Evolutionary conservation across 1,140 invertebrate genomes (phyloP).

Genomic region (Zophobas morio): DNA sequence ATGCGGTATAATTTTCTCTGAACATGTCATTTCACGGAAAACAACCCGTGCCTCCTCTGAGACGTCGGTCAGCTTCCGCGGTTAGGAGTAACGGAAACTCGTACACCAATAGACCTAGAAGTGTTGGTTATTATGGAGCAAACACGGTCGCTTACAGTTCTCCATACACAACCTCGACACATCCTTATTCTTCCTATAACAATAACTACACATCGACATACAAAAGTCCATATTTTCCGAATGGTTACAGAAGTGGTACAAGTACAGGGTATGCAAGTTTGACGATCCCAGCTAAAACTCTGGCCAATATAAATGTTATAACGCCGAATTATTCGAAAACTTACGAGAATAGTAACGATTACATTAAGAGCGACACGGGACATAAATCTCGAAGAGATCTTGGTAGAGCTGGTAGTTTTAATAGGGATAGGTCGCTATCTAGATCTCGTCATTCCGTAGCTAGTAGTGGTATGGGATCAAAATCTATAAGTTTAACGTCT

Average conservation of each 20-base stretch:
- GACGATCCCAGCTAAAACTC: conserved; percentile 64
- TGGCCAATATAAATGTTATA: conserved; percentile 58
- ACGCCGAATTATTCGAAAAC: conserved; percentile 59
- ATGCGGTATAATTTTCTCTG: neutral
- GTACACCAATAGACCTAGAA: conserved; percentile 68
- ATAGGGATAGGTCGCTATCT: conserved; percentile 61
- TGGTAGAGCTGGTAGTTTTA: conserved; percentile 59
- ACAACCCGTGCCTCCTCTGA: conserved; percentile 56
- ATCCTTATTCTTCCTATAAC: conserved; percentile 62
- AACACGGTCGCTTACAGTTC: conserved; percentile 56
- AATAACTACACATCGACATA: conserved; percentile 60
- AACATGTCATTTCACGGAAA: conserved; percentile 59
- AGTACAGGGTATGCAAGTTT: conserved; percentile 62
- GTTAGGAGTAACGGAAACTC: conserved; percentile 51
- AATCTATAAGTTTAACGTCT: conserved; percentile 70
- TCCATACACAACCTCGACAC: conserved; percentile 64
- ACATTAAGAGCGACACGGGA: conserved; percentile 40
- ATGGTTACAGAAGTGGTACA: conserved; percentile 58
- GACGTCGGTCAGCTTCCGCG: conserved; percentile 59
- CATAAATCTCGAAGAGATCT: conserved; percentile 56
- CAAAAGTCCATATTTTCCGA: conserved; percentile 65
- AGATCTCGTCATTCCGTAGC: conserved; percentile 60
- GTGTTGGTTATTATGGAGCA: conserved; percentile 62
- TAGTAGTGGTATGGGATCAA: conserved; percentile 61
- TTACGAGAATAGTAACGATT: conserved; percentile 56